Evolutionary conservation across 2,888 invertebrate species (phyloP), one percentile per base, ranked within the genome.

Genomic region (Agonum fuliginosum): DNA sequence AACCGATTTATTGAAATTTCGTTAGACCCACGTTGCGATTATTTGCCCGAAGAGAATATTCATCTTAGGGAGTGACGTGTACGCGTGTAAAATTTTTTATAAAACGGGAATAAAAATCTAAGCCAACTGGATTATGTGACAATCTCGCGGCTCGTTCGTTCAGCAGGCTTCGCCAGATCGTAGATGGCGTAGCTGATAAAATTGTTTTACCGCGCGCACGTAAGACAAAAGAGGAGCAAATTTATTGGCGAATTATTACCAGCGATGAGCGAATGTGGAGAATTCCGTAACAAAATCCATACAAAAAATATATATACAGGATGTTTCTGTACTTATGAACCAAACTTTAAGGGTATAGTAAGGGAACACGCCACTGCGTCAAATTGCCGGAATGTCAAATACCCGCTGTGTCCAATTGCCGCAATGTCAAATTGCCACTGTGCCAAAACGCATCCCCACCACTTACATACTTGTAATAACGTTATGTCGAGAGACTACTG

Each of bases 1-100:
- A 62, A 62, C 30, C 30, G 30, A 62, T 62, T 30, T 62, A 62
- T 62, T 14, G 30, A 62, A 62, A 62, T 62, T 62, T 62, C 30
- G 58, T 62, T 62, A 62, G 58, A 19, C 30, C 17, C 30, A 6
- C 3, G 30, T 30, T 30, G 30, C 58, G 58, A 62, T 62, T 62
- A 62, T 62, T 27, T 62, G 30, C 58, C 17, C 10, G 58, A 34
- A 12, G 5, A 30, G 30, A 62, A 62, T 62, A 27, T 62, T 30
- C 58, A 62, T 62, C 30, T 58, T 58, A 30, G 27, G 30, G 24
- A 22, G 12, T 54, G 58, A 62, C 58, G 58, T 17, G 17, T 30
- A 30, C 58, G 30, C 58, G 58, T 62, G 58, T 62, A 62, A 62
- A 62, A 14, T 62, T 62, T 62, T 62, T 62, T 62, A 62, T 62